A percentile compares a stretch with the other conserved stretches of the same genome.
Evolutionary conservation across 2,113 vertebrate species (phyloP).

Genomic region (Falco punctatus): DNA sequence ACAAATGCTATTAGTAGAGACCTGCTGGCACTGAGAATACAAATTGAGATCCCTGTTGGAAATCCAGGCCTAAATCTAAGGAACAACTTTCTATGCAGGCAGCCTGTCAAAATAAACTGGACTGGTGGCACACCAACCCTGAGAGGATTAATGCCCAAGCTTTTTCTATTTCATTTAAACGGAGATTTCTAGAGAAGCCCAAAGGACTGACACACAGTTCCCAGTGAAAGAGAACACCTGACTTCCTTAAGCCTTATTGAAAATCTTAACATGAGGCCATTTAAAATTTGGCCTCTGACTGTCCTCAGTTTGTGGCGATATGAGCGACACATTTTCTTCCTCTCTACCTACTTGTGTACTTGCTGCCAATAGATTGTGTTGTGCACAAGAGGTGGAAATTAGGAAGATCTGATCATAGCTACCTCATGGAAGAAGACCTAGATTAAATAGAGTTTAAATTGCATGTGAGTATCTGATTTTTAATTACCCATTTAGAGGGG

Average conservation of each 20-base stretch:
- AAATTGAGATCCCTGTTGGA: not conserved
- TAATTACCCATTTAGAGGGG: not conserved
- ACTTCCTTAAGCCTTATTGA: not conserved
- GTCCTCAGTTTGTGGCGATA: not conserved
- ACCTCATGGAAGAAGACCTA: not conserved
- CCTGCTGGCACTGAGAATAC: not conserved
- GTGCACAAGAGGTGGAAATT: not conserved
- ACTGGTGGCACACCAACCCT: not conserved
- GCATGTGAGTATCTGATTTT: not conserved
- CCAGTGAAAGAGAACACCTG: not conserved
- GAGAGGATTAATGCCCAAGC: not conserved
- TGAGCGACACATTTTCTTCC: rapidly evolving
- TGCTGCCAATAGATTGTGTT: not conserved
- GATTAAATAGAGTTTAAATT: not conserved
- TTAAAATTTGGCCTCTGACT: not conserved
- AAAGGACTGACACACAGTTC: not conserved
- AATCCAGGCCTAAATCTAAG: not conserved
- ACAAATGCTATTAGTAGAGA: not conserved
- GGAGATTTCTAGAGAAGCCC: not conserved
- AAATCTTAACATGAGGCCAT: not conserved
- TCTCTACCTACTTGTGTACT: not conserved
- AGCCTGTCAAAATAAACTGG: not conserved
- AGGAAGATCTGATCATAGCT: not conserved
- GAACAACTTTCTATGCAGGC: not conserved
- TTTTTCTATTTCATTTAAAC: not conserved